Base-by-base conservation (phyloP, 2,113 vertebrate species). In the Oxyura jamaicensis region DNA sequence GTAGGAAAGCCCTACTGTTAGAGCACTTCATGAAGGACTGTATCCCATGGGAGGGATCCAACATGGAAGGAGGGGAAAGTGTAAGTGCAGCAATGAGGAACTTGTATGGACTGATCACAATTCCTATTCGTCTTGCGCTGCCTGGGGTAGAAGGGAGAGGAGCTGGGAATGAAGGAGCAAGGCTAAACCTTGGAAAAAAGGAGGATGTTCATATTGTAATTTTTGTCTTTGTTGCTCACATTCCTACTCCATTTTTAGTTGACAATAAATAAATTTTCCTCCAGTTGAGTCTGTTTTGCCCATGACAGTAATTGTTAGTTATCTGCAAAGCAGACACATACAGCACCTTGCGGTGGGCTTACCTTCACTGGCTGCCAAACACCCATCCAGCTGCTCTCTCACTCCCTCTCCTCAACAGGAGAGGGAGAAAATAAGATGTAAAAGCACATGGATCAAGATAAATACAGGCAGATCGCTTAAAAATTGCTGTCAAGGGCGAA, bases 101-200 rank as follows among this genome's bases (percentile, higher is more conserved):
- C 26, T 53, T n/a, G 48, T 75, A 50, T 0, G 2, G 16, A 50
- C 48, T 12, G 28, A 81, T n/a, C 11, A 4, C 19, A 35, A 84
- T 3, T 5, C 13, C 1, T n/a, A 8, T 25, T 78, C 17, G 5
- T 3, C 15, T 28, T 60, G 28, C 2, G 41, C 4, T 6, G 15
- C 19, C 2, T 73, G 14, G 17, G 4, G 21, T 28, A 53, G 17
- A 79, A 53, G 13, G 28, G 3, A 50, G 36, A 72, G 46, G n/a
- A 79, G 21, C 0, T 26, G 1, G 4, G 19, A 85, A 82, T 63
- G 31, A 75, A 82, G 52, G 74, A 67, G 13, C 11, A 8, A 88
- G 75, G 36, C 18, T 86, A 8, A 90, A 48, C 9, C 75, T 58
- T 58, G 71, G 13, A 39, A 50, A 79, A 76, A 80, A 22, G 5